phyloP scores from a whole-genome alignment of 2,888 invertebrate genomes.

The Orthosia gothica region DNA sequence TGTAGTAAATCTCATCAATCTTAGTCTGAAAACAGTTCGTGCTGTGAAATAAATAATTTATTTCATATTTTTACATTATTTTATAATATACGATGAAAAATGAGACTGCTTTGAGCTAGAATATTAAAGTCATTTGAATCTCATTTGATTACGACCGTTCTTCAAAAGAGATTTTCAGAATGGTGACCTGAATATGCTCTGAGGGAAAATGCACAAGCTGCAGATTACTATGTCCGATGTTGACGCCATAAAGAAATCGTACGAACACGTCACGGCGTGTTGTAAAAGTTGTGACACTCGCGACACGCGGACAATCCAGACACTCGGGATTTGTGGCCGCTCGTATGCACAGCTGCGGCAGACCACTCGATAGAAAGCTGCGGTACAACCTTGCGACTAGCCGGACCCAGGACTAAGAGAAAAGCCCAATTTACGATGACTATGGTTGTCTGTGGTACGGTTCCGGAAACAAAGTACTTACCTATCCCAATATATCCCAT shows the following conservation, averaged over 20 bases:
- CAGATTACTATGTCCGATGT: neutral
- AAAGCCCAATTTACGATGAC: slow-evolving; percentile 20
- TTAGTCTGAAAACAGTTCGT: slow-evolving; percentile 35
- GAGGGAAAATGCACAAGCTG: neutral
- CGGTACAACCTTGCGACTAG: slow-evolving; percentile 8
- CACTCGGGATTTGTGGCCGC: slow-evolving; percentile 19
- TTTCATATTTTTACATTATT: slow-evolving; percentile 59
- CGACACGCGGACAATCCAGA: neutral
- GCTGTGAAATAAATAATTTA: slow-evolving; percentile 50
- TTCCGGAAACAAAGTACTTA: neutral
- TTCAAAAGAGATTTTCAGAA: slow-evolving; percentile 1
- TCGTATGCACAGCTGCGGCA: slow-evolving; percentile 43
- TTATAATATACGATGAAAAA: slow-evolving; percentile 54
- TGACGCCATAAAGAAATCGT: slow-evolving; percentile 27
- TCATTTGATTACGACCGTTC: neutral
- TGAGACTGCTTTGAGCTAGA: slow-evolving; percentile 32
- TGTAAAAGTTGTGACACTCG: slow-evolving; percentile 29
- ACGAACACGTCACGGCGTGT: slow-evolving; percentile 19
- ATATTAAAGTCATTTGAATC: slow-evolving; percentile 35
- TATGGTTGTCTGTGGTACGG: neutral
- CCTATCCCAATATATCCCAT: neutral
- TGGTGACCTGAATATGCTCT: neutral
- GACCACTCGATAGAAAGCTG: slow-evolving; percentile 38
- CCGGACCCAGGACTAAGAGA: neutral
- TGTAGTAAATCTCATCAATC: slow-evolving; percentile 57